Base-by-base conservation (phyloP, 2,113 vertebrate species). In the Ptychochromis oligacanthus region DNA sequence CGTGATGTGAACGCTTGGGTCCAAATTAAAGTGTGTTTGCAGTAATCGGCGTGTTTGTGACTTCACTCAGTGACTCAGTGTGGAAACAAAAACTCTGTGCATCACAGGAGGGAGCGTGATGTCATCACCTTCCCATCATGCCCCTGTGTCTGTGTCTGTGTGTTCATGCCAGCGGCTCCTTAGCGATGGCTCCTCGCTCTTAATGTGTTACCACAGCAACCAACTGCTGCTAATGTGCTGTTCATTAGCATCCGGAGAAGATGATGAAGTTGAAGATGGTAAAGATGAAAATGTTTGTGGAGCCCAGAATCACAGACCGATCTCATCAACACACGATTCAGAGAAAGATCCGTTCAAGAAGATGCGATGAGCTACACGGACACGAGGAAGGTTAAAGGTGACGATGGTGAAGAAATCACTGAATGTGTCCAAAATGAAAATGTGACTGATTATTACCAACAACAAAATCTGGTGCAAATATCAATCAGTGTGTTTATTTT, bases 121-220 rank as follows among this genome's bases (percentile, higher is more conserved):
- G 88, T 90, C 90, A 87, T 76, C 79, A 26, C 58, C 3, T 34
- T 22, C 75, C 82, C 67, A 72, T 77, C 82, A 60, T 24, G 67
- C 65, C 13, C 36, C 57, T 38, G 62, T 75, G 83, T 80, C 26
- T 77, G 62, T 46, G 49, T 77, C 38, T 75, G 65, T 82, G 80
- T 80, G 65, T 55, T 62, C 79, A 14, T 90, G 75, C 84, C 84
- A 57, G 60, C 18, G 2, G 77, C 79, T 81, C 82, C 83, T 34
- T 75, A 34, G 82, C 22, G 34, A 85, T 46, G 15, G 60, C 28
- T 26, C 55, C 18, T 70, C 0, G n/a, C 82, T 12, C 58, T 54
- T 89, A 83, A 88, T 87, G 60, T 82, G 90, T 88, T 26, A 2
- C 90, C 78, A 52, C 0, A 8, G 84, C 82, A 79, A 92, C 89